Evolutionary conservation across 2,797 vertebrate species (phyloP), one percentile per base, ranked within the genome.

Genomic region (Fratercula arctica): DNA sequence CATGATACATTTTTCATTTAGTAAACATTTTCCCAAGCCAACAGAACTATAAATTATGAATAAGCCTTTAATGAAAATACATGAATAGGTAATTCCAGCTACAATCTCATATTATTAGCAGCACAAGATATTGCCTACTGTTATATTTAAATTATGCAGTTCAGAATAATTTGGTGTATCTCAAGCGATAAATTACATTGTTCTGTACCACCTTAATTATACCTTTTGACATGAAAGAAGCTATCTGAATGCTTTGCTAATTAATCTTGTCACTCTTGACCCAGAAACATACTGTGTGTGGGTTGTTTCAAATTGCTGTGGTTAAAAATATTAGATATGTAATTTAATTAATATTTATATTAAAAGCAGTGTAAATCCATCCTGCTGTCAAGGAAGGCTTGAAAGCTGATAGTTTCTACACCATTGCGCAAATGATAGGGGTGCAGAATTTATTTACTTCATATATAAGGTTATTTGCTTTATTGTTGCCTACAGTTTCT

Each of bases 241-340:
- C 5, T 79, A 46, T 85, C 25, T 72, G 77, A 94, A 83, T 79
- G 43, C 56, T 91, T 85, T 84, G 16, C 31, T 97, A 95, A 95
- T 96, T 95, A 96, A 93, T 89, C 75, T 90, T 95, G 82, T 94
- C 87, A 93, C 56, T 93, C 77, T 68, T 95, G 80, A 95, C 75
- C 93, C 72, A 95, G 79, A 92, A 94, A 83, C 59, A 70, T 41
- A 63, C 66, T 78, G 37, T 43, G 50, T 84, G 73, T 21, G n/a
- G 29, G 25, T 83, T 90, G 50, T 85, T 88, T 92, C 35, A 94
- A 93, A 94, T 89, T 73, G 33, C 39, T 91, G 63, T 73, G 25
- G 37, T 92, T 95, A 87, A 90, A 93, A 96, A 92, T 69, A 59
- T 6, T 61, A 96, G 96, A 91, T 75, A 95, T 63, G 79, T 75